These are phyloP conservation scores for Caracal caracal DNA, from an alignment of 2,113 vertebrate species.

Conservation along the genomic window DNA sequence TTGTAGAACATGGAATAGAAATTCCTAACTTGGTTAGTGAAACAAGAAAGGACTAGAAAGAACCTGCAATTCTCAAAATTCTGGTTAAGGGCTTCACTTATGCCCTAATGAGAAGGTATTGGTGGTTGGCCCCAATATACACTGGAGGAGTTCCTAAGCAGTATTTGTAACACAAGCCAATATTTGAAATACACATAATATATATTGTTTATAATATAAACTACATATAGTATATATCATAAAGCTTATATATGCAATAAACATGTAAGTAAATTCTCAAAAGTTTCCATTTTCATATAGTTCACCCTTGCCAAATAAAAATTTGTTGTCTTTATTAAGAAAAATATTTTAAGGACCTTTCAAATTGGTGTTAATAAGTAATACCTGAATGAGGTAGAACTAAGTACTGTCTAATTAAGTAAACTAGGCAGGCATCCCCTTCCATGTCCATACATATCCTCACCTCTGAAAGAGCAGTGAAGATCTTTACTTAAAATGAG, in stretches of 20 bases:
- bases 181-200: background rate
- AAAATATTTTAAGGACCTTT: background rate
- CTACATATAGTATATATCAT: background rate
- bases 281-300: background rate
- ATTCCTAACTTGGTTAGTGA: background rate
- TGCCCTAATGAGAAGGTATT: background rate
- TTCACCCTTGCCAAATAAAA: background rate
- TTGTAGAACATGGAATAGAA: background rate
- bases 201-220: background rate
- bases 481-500: background rate
- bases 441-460: background rate
- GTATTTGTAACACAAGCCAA: background rate
- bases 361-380: background rate
- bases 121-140: background rate
- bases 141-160: background rate
- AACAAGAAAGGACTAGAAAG: background rate
- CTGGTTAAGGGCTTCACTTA: background rate
- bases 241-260: background rate
- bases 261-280: slow-evolving; percentile 21
- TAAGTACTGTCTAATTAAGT: background rate
- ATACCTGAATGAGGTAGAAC: background rate
- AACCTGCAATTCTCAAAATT: background rate
- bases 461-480: background rate
- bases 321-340: background rate
- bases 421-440: background rate